These are phyloP conservation scores for Corythornis cristatus DNA, from an alignment of 2,113 vertebrate genomes.

Conservation along the genomic window DNA sequence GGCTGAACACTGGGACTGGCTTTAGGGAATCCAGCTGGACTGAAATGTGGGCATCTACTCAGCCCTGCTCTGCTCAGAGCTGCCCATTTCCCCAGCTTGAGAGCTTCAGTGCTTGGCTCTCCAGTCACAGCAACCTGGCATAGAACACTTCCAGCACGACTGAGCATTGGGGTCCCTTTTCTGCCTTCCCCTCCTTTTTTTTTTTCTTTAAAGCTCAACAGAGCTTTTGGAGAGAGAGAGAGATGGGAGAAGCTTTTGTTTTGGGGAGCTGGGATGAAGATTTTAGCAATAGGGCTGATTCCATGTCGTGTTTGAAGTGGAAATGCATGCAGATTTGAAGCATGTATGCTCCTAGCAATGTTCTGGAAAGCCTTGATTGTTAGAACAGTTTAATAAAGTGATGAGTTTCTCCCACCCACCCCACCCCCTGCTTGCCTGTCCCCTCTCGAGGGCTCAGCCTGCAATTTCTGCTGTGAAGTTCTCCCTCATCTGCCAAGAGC, in stretches of 20 bases:
- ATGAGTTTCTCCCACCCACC: neutral
- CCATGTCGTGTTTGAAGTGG: constrained; percentile 75
- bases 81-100: neutral
- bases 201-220: neutral
- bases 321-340: constrained; percentile 84
- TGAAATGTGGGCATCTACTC: neutral
- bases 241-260: neutral
- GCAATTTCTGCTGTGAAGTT: neutral
- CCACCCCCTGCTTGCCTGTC: neutral
- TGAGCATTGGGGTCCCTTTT: neutral
- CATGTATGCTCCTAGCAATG: constrained; percentile 84
- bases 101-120: neutral
- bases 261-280: neutral
- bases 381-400: constrained; percentile 47
- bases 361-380: constrained; percentile 81
- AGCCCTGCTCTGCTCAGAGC: neutral
- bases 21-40: neutral
- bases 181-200: neutral
- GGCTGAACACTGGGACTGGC: neutral
- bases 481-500: neutral
- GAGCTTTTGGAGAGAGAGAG: neutral
- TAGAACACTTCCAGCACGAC: neutral
- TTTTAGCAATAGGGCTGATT: constrained; percentile 43
- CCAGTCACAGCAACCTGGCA: neutral
- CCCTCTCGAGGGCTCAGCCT: neutral